Evolutionary conservation across 2,113 vertebrate genomes (phyloP).

Genomic region (Mirza zaza): DNA sequence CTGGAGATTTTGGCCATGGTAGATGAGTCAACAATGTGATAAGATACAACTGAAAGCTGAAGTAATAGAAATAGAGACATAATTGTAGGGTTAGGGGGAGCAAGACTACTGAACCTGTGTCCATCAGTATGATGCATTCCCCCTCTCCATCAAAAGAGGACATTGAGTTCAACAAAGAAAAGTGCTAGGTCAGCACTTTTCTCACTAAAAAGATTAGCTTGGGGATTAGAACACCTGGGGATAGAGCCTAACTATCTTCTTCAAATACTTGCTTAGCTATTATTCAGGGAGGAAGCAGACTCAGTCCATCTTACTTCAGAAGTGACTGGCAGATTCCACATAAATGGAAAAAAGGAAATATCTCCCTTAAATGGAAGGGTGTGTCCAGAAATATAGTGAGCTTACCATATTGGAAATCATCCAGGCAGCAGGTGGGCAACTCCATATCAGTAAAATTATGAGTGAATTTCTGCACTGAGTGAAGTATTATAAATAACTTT

Average conservation of each 20-base stretch:
- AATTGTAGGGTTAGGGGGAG: too few species aligned
- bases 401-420: background rate
- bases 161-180: background rate
- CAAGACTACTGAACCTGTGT: background rate
- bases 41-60: background rate
- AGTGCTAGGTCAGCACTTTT: rapidly evolving
- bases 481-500: background rate
- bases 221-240: background rate
- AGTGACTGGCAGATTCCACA: background rate
- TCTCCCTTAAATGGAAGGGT: background rate
- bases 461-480: background rate
- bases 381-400: background rate
- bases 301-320: background rate
- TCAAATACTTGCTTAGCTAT: background rate
- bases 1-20: background rate
- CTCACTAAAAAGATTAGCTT: background rate
- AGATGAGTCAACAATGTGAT: background rate
- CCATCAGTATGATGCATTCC: too few species aligned
- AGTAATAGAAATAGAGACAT: background rate
- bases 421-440: background rate
- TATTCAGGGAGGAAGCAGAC: background rate
- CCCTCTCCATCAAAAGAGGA: background rate
- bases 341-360: background rate
- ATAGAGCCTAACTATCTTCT: background rate
- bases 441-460: background rate